phyloP scores from a whole-genome alignment of 2,888 invertebrate species.

The Rhabditoides inermis region DNA sequence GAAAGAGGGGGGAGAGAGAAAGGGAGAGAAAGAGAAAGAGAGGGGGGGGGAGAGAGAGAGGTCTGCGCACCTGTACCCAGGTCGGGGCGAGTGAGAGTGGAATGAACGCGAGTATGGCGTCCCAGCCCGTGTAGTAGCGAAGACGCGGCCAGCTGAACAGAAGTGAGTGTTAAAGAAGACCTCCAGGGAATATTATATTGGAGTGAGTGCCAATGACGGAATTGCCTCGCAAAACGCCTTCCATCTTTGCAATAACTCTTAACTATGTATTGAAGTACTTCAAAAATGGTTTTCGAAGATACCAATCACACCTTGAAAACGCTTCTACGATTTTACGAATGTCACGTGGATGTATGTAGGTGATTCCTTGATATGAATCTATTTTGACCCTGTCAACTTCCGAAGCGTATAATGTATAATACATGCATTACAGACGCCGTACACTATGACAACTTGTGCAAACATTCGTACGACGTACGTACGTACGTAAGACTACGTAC shows the following conservation, averaged over 20 bases:
- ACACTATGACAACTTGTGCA: background rate
- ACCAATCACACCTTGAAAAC: too few relatives aligned
- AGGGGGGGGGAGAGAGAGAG: too few relatives aligned
- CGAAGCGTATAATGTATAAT: background rate
- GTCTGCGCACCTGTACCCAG: conserved; percentile 17
- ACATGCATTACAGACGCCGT: background rate
- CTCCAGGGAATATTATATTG: background rate
- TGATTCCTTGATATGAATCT: background rate
- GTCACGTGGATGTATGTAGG: too few relatives aligned
- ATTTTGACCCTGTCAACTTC: background rate
- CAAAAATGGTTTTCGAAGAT: too few relatives aligned
- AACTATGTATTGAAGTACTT: too few relatives aligned
- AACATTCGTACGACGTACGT: background rate
- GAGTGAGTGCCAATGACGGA: background rate
- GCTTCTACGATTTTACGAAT: too few relatives aligned
- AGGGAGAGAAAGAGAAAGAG: too few relatives aligned
- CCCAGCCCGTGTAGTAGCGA: too few relatives aligned
- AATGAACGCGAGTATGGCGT: conserved; percentile 40
- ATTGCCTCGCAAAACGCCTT: too few relatives aligned
- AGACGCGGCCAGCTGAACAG: conserved; percentile 27
- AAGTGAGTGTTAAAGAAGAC: background rate
- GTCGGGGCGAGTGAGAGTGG: conserved; percentile 37
- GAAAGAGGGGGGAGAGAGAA: too few relatives aligned
- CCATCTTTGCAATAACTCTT: too few relatives aligned
- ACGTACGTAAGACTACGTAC: conserved; percentile 26